These are phyloP conservation scores for Leptopilina boulardi DNA, from an alignment of 1,140 invertebrate genomes.

Conservation along the genomic window DNA sequence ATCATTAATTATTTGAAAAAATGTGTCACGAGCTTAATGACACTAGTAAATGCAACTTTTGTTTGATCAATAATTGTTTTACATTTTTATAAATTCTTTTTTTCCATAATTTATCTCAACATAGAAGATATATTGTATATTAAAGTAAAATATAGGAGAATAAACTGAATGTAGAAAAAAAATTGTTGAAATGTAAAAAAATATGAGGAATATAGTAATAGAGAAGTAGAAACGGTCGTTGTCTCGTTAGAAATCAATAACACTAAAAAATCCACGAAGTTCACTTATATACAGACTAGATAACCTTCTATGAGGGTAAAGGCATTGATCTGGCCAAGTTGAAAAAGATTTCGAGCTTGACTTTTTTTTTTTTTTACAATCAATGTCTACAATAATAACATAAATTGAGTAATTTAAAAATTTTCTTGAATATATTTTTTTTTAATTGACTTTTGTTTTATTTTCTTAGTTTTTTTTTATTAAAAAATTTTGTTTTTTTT, in stretches of 20 bases:
- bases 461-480: no score
- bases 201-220: background rate
- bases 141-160: background rate
- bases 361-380: no score
- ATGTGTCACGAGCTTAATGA: no score
- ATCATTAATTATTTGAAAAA: no score
- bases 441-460: no score
- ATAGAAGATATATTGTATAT: background rate
- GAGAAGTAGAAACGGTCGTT: background rate
- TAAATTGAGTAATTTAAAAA: no score
- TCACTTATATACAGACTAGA: constrained; percentile 42
- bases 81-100: no score
- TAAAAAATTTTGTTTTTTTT: no score
- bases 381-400: background rate
- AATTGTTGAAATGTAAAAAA: background rate
- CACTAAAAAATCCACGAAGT: constrained; percentile 60
- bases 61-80: no score
- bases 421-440: no score
- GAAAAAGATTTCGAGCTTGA: constrained; percentile 15
- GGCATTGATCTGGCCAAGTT: background rate
- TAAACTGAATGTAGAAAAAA: background rate
- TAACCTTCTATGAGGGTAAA: constrained; percentile 36
- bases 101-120: no score
- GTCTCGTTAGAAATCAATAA: constrained; percentile 54
- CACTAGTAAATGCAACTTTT: no score